phyloP scores from a whole-genome alignment of 2,113 vertebrate species.

The Guaruba guarouba region DNA sequence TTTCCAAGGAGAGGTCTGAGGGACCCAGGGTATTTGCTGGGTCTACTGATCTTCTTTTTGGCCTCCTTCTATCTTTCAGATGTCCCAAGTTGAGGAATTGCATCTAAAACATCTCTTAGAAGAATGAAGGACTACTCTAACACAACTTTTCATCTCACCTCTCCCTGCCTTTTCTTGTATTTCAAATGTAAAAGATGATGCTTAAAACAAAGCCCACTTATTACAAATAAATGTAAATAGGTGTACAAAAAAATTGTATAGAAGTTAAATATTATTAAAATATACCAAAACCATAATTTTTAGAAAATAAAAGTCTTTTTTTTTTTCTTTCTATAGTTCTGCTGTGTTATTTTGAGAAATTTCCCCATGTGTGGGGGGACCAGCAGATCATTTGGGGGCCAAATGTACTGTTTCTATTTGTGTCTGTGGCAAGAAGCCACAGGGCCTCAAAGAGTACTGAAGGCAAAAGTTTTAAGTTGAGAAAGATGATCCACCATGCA shows the following conservation, averaged over 20 bases:
- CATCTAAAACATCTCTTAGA: background rate
- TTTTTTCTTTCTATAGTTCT: slow-evolving; percentile 45
- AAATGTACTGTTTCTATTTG: background rate
- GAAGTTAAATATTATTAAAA: slow-evolving; percentile 26
- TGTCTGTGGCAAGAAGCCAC: background rate
- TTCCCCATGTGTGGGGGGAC: rapidly evolving
- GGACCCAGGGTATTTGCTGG: background rate
- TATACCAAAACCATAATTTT: slow-evolving; percentile 25
- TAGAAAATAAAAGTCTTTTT: slow-evolving; percentile 41
- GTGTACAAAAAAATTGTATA: slow-evolving; percentile 57
- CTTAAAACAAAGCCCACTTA: background rate
- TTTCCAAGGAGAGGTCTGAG: background rate
- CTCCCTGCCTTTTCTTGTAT: background rate
- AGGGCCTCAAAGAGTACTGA: background rate
- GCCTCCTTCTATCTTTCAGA: slow-evolving; percentile 20
- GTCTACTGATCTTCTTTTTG: background rate
- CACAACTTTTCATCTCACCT: background rate
- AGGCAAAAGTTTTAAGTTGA: background rate
- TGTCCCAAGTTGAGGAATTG: background rate
- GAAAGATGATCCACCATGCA: background rate
- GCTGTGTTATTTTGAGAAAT: slow-evolving; percentile 16
- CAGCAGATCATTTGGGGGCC: background rate
- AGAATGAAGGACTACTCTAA: slow-evolving; percentile 26
- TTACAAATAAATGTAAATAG: slow-evolving; percentile 61
- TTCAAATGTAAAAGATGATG: slow-evolving; percentile 23